Base-by-base conservation (phyloP, 2,888 invertebrate species). In the Hoplodrina ambigua region DNA sequence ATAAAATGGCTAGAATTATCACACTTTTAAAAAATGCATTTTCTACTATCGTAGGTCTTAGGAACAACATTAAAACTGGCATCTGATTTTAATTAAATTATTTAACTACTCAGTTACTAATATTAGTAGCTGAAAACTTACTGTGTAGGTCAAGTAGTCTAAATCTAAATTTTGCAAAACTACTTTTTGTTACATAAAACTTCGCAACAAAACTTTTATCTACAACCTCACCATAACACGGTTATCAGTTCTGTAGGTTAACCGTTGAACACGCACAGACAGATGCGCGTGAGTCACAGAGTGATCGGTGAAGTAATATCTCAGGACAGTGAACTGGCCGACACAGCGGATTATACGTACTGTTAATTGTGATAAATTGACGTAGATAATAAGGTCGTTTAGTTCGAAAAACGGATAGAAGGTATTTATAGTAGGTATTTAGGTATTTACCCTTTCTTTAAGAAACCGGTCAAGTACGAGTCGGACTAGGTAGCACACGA, bases 241-340 rank as follows among this genome's bases (percentile, higher is more conserved):
- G 37, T 75, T 78, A 78, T 78, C 80, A 57, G 70, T 78, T 52
- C 57, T 66, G 59, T 79, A 70, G 63, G 56, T 66, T 37, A 54
- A 65, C 52, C 41, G 41, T 64, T 56, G 25, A 13, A 64, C 49
- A 62, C 54, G 73, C 54, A 59, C 59, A 50, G 37, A 59, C 59
- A 65, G 57, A 65, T 37, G 20, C 20, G 79, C 59, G 56, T 78
- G 78, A 79, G 19, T 78, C 78, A 75, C 55, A 41, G 41, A 62
- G 13, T 65, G 69, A 57, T 79, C 63, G 66, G 66, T 63, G 59
- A 53, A 65, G 70, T 78, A 78, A 68, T 72, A 72, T 66, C 64
- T 60, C 37, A 54, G 78, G 80, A 66, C 78, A 79, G 59, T 78
- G 78, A 78, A 74, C 79, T 75, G 59, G 2, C 46, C 52, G 58